Conservation (phyloP, 1,140 invertebrate species). For the Drosophila sproati region DNA sequence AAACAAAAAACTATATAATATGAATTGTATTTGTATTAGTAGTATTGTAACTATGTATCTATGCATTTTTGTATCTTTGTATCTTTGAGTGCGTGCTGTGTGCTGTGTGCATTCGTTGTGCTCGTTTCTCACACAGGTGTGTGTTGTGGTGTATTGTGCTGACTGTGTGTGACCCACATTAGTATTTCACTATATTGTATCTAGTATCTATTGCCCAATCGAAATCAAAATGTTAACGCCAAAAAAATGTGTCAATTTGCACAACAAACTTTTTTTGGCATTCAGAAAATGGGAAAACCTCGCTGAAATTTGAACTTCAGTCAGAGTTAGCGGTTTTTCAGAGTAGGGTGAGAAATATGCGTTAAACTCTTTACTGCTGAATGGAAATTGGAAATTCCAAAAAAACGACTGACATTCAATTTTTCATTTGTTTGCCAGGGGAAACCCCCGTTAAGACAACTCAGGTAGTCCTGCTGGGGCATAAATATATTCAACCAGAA, state of each 20-base stretch:
- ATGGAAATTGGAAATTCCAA: conserved; percentile 62
- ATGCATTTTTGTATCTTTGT: not conserved
- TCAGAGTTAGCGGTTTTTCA: conserved; percentile 41
- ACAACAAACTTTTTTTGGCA: conserved; percentile 48
- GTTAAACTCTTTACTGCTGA: conserved; percentile 16
- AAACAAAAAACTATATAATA: conserved; percentile 38
- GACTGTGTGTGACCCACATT: conserved; percentile 65
- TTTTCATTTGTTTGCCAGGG: conserved; percentile 21
- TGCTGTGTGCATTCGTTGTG: not conserved
- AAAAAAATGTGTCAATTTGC: conserved; percentile 76
- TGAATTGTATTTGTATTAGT: conserved; percentile 39
- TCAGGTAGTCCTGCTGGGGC: conserved; percentile 59
- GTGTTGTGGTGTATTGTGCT: conserved; percentile 50
- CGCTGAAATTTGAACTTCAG: conserved; percentile 65
- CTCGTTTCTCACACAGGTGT: conserved; percentile 1
- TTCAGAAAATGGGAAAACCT: conserved; percentile 13
- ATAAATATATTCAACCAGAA: conserved; percentile 46
- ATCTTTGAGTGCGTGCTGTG: conserved; percentile 27
- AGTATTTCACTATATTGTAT: conserved; percentile 14
- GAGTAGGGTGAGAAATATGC: conserved; percentile 1
- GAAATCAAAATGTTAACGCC: conserved; percentile 53
- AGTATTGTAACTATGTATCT: conserved; percentile 29
- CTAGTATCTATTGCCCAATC: conserved; percentile 58
- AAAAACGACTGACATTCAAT: conserved; percentile 40
- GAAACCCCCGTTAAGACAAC: conserved; percentile 52